Base-by-base conservation (phyloP, 2,888 invertebrate species). In the Dasypogon diadema region DNA sequence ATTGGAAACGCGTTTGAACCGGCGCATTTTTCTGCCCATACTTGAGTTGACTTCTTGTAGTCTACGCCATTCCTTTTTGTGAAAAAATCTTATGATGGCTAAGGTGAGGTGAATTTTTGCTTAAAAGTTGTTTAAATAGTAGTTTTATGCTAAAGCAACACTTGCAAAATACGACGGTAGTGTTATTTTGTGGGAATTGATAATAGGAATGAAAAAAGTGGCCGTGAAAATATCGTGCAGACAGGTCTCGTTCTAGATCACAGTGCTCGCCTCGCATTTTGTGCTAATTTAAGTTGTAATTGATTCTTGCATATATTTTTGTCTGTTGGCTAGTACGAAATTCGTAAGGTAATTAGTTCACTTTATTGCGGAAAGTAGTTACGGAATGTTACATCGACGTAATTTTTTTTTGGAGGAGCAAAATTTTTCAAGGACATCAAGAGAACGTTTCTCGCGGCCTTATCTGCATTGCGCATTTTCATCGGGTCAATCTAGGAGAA, bases 61-160 rank as follows among this genome's bases (percentile, higher is more conserved):
- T 82, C 81, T 82, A 80, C 82, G 83, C 83, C 82, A 83, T 82
- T 82, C 82, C 79, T 80, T 81, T 81, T 82, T 80, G 80, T 81
- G 81, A 81, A 82, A 82, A 82, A 82, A 80, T 81, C 81, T 81
- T 81, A 81, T 83, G 80, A 84, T 84, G 83, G 83, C 83, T 81
- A 82, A 83, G 83, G 83, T 83, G 81, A 83, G 82, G 80, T 70
- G 56, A 76, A 77, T 76, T 78, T 78, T 54, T 30, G 16, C 54
- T 54, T 5, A 16, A 8, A 18, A 78, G 76, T 54, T 30, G 16
- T 14, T 54, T 5, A 18, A 8, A 18, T 10, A 54, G 54, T 54
- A 22, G 5, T 21, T 10, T 18, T 18, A 18, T 54, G 18, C 2
- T 54, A 22, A 42, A 42, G n/a, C n/a, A 42, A 42, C n/a, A 30